Conservation (phyloP, 2,113 vertebrate genomes). For the Ochotona princeps region DNA sequence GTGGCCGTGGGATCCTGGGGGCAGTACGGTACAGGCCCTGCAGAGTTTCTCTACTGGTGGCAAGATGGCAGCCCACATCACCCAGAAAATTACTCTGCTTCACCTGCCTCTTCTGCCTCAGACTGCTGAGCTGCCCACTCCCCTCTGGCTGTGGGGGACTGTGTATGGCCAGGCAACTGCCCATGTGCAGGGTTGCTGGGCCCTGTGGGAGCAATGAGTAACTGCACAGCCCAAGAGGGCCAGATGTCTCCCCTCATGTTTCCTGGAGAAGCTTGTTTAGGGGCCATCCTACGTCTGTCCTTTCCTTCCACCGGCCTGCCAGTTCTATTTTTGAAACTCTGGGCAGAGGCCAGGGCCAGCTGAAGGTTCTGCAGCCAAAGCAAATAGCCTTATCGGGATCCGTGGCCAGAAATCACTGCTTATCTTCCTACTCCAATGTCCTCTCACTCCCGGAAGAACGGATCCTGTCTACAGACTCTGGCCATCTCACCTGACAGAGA, state of each 20-base stretch:
- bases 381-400: conserved; percentile 73
- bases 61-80: fast-evolving
- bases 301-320: conserved; percentile 67
- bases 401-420: conserved; percentile 56
- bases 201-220: too few species aligned
- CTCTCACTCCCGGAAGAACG: not conserved
- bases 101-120: not conserved
- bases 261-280: conserved; percentile 66
- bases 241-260: not conserved
- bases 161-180: not conserved
- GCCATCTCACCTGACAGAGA: not conserved
- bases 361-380: conserved; percentile 59
- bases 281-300: not conserved
- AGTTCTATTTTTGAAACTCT: conserved; percentile 76
- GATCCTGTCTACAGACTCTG: not conserved
- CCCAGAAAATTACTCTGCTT: not conserved
- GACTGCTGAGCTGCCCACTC: not conserved
- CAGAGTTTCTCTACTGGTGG: not conserved
- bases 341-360: conserved; percentile 60
- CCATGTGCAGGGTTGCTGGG: too few species aligned
- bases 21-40: too few species aligned
- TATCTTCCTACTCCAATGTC: conserved; percentile 49
- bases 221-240: fast-evolving
- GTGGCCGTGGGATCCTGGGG: not conserved
- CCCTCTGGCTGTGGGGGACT: not conserved